phyloP scores from a whole-genome alignment of 2,888 invertebrate genomes.

The Neoaliturus tenellus region DNA sequence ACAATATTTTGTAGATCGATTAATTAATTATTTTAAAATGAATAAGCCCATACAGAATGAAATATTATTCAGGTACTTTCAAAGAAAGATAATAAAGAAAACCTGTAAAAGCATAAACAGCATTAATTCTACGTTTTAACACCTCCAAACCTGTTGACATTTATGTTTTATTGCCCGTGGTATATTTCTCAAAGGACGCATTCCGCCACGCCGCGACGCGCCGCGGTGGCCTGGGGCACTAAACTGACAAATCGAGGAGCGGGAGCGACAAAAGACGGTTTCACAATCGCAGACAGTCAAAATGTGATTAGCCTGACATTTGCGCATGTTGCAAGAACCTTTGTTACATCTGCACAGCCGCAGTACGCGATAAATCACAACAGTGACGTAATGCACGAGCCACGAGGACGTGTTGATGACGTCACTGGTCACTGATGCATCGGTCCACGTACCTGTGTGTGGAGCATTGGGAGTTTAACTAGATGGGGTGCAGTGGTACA shows the following conservation, averaged over 20 bases:
- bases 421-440: background rate
- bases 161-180: background rate
- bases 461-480: too few species aligned
- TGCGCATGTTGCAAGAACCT: background rate
- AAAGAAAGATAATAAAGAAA: too few species aligned
- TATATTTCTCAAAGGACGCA: background rate
- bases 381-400: background rate
- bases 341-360: conserved; percentile 17
- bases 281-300: conserved; percentile 11
- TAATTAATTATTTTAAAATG: too few species aligned
- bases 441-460: too few species aligned
- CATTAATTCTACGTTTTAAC: too few species aligned
- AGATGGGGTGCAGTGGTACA: too few species aligned
- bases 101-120: too few species aligned
- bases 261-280: background rate
- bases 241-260: conserved; percentile 4
- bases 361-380: conserved; percentile 8
- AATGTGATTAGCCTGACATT: conserved; percentile 24
- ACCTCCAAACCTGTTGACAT: background rate
- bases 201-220: background rate
- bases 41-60: too few species aligned
- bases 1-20: too few species aligned
- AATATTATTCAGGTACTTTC: too few species aligned
- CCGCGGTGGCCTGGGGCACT: background rate
- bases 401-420: background rate